Evolutionary conservation across 1,140 invertebrate species (phyloP).

Genomic region (Pemphigus obesinymphae): DNA sequence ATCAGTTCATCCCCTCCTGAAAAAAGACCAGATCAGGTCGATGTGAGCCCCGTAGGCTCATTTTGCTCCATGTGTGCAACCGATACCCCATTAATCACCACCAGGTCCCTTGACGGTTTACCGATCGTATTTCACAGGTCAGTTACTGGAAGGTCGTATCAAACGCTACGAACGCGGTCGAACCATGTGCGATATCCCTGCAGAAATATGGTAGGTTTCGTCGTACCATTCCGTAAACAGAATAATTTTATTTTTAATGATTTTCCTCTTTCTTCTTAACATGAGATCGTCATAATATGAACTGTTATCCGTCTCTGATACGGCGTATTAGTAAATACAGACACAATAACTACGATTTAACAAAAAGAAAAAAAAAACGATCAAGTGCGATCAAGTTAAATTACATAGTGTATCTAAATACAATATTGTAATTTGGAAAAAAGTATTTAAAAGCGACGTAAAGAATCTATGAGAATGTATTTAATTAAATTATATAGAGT

Average conservation of each 20-base stretch:
- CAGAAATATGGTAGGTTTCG: neutral
- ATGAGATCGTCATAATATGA: too few species aligned
- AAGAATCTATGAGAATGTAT: too few species aligned
- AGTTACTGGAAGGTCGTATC: neutral
- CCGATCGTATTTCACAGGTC: conserved; percentile 19
- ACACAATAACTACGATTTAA: too few species aligned
- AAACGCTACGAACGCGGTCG: neutral
- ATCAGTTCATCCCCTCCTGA: neutral
- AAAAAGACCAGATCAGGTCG: neutral
- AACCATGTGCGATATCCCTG: neutral
- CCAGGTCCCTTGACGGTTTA: neutral
- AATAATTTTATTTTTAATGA: neutral
- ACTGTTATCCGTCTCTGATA: too few species aligned
- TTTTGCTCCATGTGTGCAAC: neutral
- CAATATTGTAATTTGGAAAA: too few species aligned
- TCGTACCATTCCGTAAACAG: neutral
- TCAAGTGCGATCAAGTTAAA: too few species aligned
- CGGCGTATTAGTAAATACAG: too few species aligned
- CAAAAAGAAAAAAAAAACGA: too few species aligned
- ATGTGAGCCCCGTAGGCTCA: neutral
- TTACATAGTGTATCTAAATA: too few species aligned
- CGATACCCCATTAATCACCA: conserved; percentile 7
- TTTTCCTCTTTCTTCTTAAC: too few species aligned
- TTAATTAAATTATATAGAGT: too few species aligned
- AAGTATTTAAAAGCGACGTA: too few species aligned